phyloP scores from a whole-genome alignment of 2,113 vertebrate genomes.

The Bufo gargarizans region DNA sequence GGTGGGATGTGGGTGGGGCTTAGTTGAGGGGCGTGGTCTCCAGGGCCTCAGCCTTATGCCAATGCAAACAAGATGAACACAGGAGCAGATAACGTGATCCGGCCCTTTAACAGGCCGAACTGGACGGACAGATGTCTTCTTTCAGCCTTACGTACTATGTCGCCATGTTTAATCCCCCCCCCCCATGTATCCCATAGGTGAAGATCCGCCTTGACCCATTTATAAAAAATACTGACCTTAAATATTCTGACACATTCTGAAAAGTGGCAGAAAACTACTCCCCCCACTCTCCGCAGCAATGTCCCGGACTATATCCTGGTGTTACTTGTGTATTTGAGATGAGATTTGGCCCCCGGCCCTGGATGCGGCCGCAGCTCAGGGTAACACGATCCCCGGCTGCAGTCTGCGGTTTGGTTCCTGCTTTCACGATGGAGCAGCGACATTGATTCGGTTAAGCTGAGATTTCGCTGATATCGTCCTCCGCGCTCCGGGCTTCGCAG shows the following conservation, averaged over 20 bases:
- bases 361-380: neutral
- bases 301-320: too few relatives aligned
- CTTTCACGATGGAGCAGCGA: neutral
- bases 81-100: too few relatives aligned
- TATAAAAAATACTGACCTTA: neutral
- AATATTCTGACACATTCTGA: neutral
- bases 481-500: neutral
- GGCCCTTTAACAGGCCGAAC: too few relatives aligned
- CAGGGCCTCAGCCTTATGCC: too few relatives aligned
- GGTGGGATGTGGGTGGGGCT: too few relatives aligned
- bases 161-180: too few relatives aligned
- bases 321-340: neutral
- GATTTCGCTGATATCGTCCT: conserved; percentile 18
- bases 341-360: neutral
- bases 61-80: too few relatives aligned
- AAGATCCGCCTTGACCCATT: too few relatives aligned
- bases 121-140: too few relatives aligned
- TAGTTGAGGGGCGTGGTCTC: too few relatives aligned
- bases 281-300: neutral
- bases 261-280: neutral
- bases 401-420: neutral
- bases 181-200: neutral
- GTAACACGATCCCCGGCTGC: neutral
- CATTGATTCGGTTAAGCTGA: conserved; percentile 48
- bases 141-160: too few relatives aligned